Conservation (phyloP, 1,140 invertebrate genomes). For the Drusus annulatus region DNA sequence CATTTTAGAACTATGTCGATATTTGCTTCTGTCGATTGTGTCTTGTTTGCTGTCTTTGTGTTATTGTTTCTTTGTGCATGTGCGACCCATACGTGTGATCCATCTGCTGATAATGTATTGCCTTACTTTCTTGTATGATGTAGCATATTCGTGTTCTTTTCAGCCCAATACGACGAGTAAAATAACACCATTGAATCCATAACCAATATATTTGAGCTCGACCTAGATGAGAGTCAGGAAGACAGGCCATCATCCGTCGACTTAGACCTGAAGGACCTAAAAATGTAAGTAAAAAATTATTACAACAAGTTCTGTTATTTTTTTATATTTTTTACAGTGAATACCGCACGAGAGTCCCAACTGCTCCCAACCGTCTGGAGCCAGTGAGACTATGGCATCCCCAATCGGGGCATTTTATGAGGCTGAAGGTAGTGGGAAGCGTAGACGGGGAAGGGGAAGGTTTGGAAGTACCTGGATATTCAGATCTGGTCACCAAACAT, state of each 20-base stretch:
- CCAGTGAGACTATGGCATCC: too few species aligned
- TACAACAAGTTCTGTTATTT: too few species aligned
- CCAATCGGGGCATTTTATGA: too few species aligned
- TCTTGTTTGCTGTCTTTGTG: not conserved
- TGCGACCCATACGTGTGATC: not conserved
- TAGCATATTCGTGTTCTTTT: constrained; percentile 31
- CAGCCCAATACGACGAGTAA: constrained; percentile 38
- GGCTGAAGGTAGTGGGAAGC: too few species aligned
- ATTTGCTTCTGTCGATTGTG: too few species aligned
- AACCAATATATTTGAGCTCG: constrained; percentile 15
- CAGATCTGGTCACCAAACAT: too few species aligned
- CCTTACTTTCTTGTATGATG: constrained; percentile 5
- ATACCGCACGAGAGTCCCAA: too few species aligned
- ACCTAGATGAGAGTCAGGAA: not conserved
- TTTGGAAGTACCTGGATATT: too few species aligned
- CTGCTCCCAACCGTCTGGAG: too few species aligned
- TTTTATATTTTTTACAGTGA: too few species aligned
- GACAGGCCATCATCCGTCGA: not conserved
- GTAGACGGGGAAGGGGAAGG: too few species aligned
- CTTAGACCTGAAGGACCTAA: not conserved
- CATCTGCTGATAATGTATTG: not conserved
- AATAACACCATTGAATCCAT: constrained; percentile 41
- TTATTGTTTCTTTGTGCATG: not conserved
- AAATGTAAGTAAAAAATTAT: constrained; percentile 23
- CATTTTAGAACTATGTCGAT: too few species aligned